Base-by-base conservation (phyloP, 2,888 invertebrate genomes). In the Drosophila mettleri region DNA sequence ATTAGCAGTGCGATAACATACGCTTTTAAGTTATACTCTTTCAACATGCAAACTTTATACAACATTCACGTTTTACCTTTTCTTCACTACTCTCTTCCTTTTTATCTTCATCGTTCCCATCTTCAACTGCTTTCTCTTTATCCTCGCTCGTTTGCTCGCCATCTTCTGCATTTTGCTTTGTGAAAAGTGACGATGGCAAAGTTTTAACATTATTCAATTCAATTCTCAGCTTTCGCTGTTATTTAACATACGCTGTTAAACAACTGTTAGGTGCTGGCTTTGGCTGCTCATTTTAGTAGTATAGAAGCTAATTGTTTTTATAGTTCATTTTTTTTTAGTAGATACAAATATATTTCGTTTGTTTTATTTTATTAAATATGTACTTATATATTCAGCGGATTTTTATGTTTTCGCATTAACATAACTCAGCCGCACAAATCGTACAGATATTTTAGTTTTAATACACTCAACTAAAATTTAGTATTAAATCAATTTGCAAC, bases 361-460 rank as follows among this genome's bases (percentile, higher is more conserved):
- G 51, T 62, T 68, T 74, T 41, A 14, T 54, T 57, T 83, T 73
- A 59, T 78, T 74, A 53, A 62, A 68, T 67, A 74, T 77, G 55
- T 84, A 61, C 63, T 71, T 69, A 85, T 65, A 73, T 65, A 73
- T 76, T 62, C 76, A 81, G 87, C 82, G 70, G 72, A 78, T 73
- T 86, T 87, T 86, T 81, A 84, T 88, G 86, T 85, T 86, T 88
- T 82, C 72, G 79, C 81, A 76, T 78, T 86, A 85, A 86, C 88
- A 86, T 84, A 88, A 85, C 87, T 78, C 69, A 67, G 81, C 88
- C 74, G 76, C 86, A 80, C 72, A 74, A 72, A 64, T 69, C 60
- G 59, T 70, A 70, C 64, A 69, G 64, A 60, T 78, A 27, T 29
- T 69, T 67, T 61, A 64, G 43, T 57, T 61, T 16, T 51, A 46